Percentiles rank a stretch among this genome's conserved stretches.
These are phyloP conservation scores for Lytechinus pictus DNA, from an alignment of 35 echinoderm and acorn worm genomes.

Conservation along the genomic window DNA sequence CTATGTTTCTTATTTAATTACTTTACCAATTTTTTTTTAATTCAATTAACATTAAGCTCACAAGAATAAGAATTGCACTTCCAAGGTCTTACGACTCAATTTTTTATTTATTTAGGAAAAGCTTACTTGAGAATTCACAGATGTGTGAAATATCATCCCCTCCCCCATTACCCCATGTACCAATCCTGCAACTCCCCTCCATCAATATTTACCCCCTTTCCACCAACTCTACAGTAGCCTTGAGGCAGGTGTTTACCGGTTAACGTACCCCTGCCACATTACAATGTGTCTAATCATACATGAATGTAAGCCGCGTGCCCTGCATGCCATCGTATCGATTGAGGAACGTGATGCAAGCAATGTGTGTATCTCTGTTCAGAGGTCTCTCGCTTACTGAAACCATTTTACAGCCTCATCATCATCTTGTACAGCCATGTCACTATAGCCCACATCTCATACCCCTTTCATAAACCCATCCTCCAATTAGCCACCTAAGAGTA, in stretches of 20 bases:
- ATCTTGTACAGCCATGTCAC: not conserved
- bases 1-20: too few relatives aligned
- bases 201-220: constrained; percentile 7
- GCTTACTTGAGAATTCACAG: not conserved
- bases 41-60: not conserved
- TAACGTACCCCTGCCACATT: not conserved
- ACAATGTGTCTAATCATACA: constrained; percentile 19
- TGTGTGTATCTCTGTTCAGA: not conserved
- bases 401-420: not conserved
- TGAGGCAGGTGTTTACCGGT: not conserved
- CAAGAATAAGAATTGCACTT: not conserved
- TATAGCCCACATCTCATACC: not conserved
- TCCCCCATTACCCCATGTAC: not conserved
- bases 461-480: too few relatives aligned
- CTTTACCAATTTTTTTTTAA: too few relatives aligned
- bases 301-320: not conserved
- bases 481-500: too few relatives aligned
- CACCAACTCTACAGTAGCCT: not conserved
- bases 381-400: not conserved
- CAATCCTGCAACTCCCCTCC: not conserved
- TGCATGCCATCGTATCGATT: not conserved
- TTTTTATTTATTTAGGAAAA: not conserved
- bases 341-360: constrained; percentile 8
- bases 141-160: not conserved
- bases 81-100: not conserved